Base-by-base conservation (phyloP, 2,888 invertebrate species). In the Ptycholaimellus sp. region DNA sequence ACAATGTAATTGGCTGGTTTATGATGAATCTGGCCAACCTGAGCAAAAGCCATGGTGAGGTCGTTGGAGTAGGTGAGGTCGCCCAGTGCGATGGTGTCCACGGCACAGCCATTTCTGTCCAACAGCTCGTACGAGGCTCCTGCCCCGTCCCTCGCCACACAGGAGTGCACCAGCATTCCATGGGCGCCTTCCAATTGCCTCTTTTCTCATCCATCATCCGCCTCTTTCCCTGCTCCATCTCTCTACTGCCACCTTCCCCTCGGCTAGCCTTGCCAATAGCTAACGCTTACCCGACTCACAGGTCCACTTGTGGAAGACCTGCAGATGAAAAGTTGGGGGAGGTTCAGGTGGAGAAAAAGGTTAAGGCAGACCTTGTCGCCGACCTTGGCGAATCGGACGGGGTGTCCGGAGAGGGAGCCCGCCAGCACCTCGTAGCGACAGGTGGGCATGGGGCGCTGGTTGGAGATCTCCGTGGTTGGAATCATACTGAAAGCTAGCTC, bases 121-220 rank as follows among this genome's bases (percentile, higher is more conserved):
- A 36, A 11, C 30, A 36, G 20, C 11, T 13, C 6, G 19, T 30
- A 30, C 11, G 22, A 22, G 22, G 18, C 3, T 14, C 36, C 30
- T 5, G 16, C 17, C 9, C 36, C 30, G 14, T 36, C 30, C 3
- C 23, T 6, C 3, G 28, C 36, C 18, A 36, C 16, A 22, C 36
- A 36, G 5, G 36, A 29, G 17, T 36, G 36, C 18, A 36, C 30
- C 20, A 36, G 19, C 21, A 36, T 36, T 3, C 36, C 36, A 18
- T 30, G 30, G 3, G 30, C 17, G 3, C 19, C 35, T 34, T n/a
- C n/a, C n/a, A n/a, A n/a, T n/a, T n/a, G n/a, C n/a, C n/a, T n/a
- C n/a, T n/a, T n/a, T n/a, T n/a, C n/a, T n/a, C n/a, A n/a, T n/a
- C n/a, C n/a, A n/a, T n/a, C n/a, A n/a, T n/a, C n/a, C n/a, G n/a